These are phyloP conservation scores for Bostrychus sinensis DNA, from an alignment of 2,113 vertebrate genomes.

Conservation along the genomic window DNA sequence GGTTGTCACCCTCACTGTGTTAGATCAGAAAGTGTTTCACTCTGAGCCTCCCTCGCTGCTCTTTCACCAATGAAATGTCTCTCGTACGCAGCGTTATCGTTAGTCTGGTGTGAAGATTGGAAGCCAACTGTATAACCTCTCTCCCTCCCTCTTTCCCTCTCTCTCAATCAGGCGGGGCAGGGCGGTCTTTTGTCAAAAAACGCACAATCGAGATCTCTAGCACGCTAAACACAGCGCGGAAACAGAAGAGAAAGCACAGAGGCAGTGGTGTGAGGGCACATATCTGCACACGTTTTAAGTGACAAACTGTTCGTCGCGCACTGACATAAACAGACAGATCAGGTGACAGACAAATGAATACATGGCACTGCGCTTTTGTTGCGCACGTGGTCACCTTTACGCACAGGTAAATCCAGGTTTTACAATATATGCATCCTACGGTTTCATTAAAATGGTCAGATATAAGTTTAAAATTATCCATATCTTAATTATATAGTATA, in stretches of 20 bases:
- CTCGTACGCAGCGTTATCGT: slow-evolving; percentile 50
- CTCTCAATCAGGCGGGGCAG: slow-evolving; percentile 60
- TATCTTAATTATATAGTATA: neutral
- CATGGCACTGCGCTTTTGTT: slow-evolving; percentile 4
- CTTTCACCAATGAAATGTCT: slow-evolving; percentile 56
- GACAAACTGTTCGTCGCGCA: slow-evolving; percentile 30
- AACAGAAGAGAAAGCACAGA: slow-evolving; percentile 6
- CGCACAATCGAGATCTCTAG: slow-evolving; percentile 49
- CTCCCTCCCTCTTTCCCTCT: slow-evolving; percentile 31
- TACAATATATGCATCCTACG: neutral
- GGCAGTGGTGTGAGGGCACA: slow-evolving; percentile 28
- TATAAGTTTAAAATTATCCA: neutral
- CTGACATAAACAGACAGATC: slow-evolving; percentile 27
- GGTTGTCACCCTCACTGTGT: slow-evolving; percentile 14
- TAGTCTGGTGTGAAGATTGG: slow-evolving; percentile 60
- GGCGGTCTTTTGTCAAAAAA: slow-evolving; percentile 76
- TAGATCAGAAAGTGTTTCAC: slow-evolving; percentile 30
- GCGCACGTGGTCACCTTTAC: slow-evolving; percentile 11
- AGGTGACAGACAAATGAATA: slow-evolving; percentile 9
- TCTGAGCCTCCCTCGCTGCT: slow-evolving; percentile 31
- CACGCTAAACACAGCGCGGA: slow-evolving; percentile 38
- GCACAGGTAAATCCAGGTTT: neutral
- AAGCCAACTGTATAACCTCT: slow-evolving; percentile 29
- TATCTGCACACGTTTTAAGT: slow-evolving; percentile 34
- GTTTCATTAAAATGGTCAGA: neutral